Base-by-base conservation (phyloP, 2,113 vertebrate genomes). In the Lamprologus ornatipinnis region DNA sequence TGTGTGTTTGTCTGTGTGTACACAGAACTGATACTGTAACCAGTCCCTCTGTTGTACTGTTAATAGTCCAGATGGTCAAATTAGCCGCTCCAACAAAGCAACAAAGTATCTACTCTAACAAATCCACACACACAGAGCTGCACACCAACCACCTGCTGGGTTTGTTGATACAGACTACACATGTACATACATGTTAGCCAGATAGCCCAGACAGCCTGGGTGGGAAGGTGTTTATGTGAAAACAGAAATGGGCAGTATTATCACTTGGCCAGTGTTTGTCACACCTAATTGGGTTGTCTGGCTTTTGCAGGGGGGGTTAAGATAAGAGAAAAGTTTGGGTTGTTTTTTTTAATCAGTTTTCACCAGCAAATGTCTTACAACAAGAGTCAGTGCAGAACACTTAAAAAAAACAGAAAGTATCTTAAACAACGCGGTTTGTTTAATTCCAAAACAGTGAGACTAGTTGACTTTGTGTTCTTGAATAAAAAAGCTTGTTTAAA, bases 61-160 rank as follows among this genome's bases (percentile, higher is more conserved):
- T 94, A 93, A 94, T 93, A 91, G 94, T 93, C 93, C 93, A 95
- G 95, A 96, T 96, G 95, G 95, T 93, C 94, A 94, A 95, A 95
- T 96, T 95, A 96, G 93, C 82, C 90, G 95, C 95, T 96, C 93
- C 95, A 96, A 92, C 95, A 96, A 96, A 95, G 95, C 95, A 96
- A 95, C 94, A 96, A 96, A 96, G 92, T 95, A 92, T 90, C 80
- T 89, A 86, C 85, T 94, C 85, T 63, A 92, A 91, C 86, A 93
- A 83, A 91, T 73, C 87, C 35, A 88, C 81, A 57, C 45, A 82
- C 65, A 80, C 54, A 88, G 33, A 86, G 45, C 80, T 14, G 83
- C 86, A 85, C 86, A 84, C 78, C 58, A 84, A 75, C 90, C 92
- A 90, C 94, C 92, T 94, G 90, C 93, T 94, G 94, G 75, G 87